These are phyloP conservation scores for Parapristionchus giblindavisi DNA, from an alignment of 2,888 invertebrate species.

Conservation along the genomic window DNA sequence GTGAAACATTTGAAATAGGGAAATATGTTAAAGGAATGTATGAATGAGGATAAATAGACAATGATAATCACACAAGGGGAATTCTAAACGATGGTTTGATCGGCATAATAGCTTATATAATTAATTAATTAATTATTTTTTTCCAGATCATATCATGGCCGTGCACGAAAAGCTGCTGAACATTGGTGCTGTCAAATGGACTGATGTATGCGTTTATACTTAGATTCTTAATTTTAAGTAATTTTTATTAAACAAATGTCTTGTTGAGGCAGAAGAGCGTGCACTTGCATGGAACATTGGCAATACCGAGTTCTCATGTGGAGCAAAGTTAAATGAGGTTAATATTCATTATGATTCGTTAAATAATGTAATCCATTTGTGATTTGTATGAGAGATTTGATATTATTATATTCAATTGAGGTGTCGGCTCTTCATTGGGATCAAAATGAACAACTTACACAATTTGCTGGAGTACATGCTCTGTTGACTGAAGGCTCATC, in stretches of 20 bases:
- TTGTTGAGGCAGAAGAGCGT: slow-evolving; percentile 29
- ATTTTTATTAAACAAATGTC: not conserved
- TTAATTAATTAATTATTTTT: not conserved
- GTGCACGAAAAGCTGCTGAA: slow-evolving; percentile 41
- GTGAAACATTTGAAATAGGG: too few relatives aligned
- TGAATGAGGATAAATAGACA: not conserved
- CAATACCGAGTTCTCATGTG: slow-evolving; percentile 73
- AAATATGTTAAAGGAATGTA: not conserved
- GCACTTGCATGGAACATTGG: slow-evolving; percentile 71
- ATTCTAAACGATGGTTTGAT: too few relatives aligned
- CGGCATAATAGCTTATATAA: not conserved
- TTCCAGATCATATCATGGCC: slow-evolving; percentile 37
- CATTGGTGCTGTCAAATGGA: slow-evolving; percentile 42
- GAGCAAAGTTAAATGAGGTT: slow-evolving; percentile 67
- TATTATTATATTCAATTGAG: slow-evolving; percentile 9
- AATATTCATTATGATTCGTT: not conserved
- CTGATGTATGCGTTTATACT: slow-evolving; percentile 36
- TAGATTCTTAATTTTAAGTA: slow-evolving; percentile 24
- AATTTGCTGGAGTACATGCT: slow-evolving; percentile 72
- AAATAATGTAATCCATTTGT: not conserved
- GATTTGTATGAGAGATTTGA: not conserved
- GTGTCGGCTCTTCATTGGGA: slow-evolving; percentile 73
- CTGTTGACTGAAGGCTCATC: slow-evolving; percentile 70
- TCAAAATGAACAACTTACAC: slow-evolving; percentile 73
- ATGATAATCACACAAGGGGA: too few relatives aligned